Conservation (phyloP, 2,113 vertebrate species). For the Lipophrys pholis region DNA sequence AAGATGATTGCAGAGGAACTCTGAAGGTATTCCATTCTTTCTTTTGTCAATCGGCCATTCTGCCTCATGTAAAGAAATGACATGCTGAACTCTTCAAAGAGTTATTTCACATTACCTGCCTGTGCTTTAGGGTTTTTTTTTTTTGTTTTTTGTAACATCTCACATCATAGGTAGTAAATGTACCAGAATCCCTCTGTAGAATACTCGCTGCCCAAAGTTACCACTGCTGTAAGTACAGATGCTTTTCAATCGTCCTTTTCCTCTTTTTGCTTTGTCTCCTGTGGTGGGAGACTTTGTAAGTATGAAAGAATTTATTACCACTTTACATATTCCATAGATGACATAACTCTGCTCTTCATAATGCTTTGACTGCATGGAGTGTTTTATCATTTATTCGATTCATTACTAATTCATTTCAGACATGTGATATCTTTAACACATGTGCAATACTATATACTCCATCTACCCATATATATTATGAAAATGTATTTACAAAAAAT, state of each 20-base stretch:
- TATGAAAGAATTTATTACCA: neutral
- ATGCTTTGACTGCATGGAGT: too few species aligned
- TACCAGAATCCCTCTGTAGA: conserved; percentile 65
- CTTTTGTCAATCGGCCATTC: neutral
- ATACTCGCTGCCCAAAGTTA: conserved; percentile 69
- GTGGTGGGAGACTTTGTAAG: conserved; percentile 24
- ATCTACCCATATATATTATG: too few species aligned
- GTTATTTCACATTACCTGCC: too few species aligned
- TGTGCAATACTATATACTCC: too few species aligned
- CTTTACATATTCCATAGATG: neutral
- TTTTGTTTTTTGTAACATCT: conserved; percentile 37
- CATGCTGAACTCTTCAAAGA: too few species aligned
- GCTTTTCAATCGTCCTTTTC: conserved; percentile 13
- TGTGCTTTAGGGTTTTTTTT: too few species aligned
- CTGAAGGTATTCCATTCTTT: conserved; percentile 53
- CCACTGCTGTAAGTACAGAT: conserved; percentile 79
- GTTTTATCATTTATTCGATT: too few species aligned
- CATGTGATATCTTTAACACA: too few species aligned
- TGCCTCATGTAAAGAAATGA: neutral
- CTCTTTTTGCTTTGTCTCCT: conserved; percentile 14
- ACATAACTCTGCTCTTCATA: too few species aligned
- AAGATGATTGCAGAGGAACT: conserved; percentile 61
- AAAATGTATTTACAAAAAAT: too few species aligned
- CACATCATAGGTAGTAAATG: conserved; percentile 65
- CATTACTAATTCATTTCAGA: too few species aligned